These are phyloP conservation scores for Ageneiosus marmoratus DNA, from an alignment of 2,113 vertebrate genomes.

Conservation along the genomic window DNA sequence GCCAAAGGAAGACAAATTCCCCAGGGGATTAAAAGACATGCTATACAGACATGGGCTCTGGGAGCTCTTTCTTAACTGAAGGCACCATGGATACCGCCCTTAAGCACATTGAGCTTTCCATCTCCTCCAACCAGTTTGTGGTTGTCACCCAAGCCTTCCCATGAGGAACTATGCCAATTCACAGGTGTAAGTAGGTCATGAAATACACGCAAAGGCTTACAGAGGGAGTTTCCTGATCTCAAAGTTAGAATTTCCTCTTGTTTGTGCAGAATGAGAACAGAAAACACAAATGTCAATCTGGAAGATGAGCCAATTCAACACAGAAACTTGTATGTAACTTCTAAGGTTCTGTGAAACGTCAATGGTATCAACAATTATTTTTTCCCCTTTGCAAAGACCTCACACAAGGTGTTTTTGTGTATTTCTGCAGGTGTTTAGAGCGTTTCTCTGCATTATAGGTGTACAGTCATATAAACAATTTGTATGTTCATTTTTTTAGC, in stretches of 20 bases:
- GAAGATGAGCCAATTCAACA: background rate
- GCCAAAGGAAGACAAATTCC: conserved; percentile 20
- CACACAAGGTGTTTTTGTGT: too few species aligned
- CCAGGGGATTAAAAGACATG: background rate
- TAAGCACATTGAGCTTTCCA: conserved; percentile 40
- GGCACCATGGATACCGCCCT: conserved; percentile 43
- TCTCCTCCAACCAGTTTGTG: conserved; percentile 27
- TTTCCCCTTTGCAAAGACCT: background rate
- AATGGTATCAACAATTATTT: background rate
- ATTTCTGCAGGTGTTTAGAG: too few species aligned
- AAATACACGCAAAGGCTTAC: background rate
- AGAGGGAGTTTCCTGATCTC: conserved; percentile 1
- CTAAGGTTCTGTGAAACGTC: too few species aligned
- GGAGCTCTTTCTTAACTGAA: conserved; percentile 7
- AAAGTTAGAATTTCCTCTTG: conserved; percentile 27
- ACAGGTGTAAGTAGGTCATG: conserved; percentile 30
- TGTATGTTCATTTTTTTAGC: too few species aligned
- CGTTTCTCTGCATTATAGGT: too few species aligned
- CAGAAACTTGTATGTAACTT: background rate
- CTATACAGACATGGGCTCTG: conserved; percentile 22
- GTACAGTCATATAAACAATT: too few species aligned
- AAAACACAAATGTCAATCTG: background rate
- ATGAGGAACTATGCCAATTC: conserved; percentile 27
- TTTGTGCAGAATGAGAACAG: background rate
- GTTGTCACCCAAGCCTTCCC: conserved; percentile 49